Percentiles rank a stretch among this genome's conserved stretches.
These are phyloP conservation scores for Chelonus insularis DNA, from an alignment of 1,140 invertebrate species.

Conservation along the genomic window DNA sequence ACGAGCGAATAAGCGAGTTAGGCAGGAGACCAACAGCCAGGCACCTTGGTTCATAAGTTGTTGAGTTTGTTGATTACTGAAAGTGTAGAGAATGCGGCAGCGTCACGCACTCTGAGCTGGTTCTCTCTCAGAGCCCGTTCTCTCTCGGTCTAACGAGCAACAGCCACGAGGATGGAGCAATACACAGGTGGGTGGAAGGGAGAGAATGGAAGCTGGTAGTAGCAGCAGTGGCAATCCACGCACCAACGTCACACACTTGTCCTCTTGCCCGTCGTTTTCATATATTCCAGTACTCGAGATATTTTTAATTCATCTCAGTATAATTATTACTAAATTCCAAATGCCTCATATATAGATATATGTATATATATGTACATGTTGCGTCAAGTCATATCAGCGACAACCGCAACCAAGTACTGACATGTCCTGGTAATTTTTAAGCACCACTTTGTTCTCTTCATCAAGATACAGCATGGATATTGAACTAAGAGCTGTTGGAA, in stretches of 20 bases:
- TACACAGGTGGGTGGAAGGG: slow-evolving; percentile 9
- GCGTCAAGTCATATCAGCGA: too few species aligned
- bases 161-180: slow-evolving; percentile 16
- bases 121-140: slow-evolving; percentile 17
- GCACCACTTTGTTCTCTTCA: slow-evolving; percentile 88
- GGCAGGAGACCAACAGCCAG: slow-evolving; percentile 1
- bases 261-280: neutral
- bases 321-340: neutral
- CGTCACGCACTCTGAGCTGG: slow-evolving; percentile 30
- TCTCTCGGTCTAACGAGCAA: slow-evolving; percentile 20
- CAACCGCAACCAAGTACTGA: slow-evolving; percentile 93
- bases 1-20: slow-evolving; percentile 10
- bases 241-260: slow-evolving; percentile 8
- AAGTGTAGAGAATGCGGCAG: slow-evolving; percentile 39
- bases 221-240: slow-evolving; percentile 3
- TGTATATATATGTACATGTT: too few species aligned
- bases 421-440: slow-evolving; percentile 98
- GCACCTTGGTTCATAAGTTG: slow-evolving; percentile 31
- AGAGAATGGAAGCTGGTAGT: slow-evolving; percentile 16
- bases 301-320: neutral
- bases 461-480: slow-evolving; percentile 95
- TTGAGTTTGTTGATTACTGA: slow-evolving; percentile 35
- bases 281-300: neutral
- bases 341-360: neutral
- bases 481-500: slow-evolving; percentile 84